These are phyloP conservation scores for Tetragnatha montana DNA, from an alignment of 2,888 invertebrate species.

Conservation along the genomic window DNA sequence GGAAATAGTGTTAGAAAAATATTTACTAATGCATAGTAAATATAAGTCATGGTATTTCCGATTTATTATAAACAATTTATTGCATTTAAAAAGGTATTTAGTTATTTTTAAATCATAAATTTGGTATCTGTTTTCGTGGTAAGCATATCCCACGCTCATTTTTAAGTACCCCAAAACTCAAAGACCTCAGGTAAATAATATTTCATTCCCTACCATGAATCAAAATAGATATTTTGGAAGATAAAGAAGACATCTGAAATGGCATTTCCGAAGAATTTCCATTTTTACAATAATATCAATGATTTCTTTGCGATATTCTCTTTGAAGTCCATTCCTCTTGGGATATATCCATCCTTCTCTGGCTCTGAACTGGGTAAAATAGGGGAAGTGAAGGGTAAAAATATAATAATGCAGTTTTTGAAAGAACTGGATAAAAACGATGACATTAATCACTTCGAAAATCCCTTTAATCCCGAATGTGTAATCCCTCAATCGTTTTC, in stretches of 20 bases:
- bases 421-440: background rate
- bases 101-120: too few species aligned
- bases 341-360: background rate
- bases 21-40: too few species aligned
- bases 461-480: too few species aligned
- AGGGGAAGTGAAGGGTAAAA: background rate
- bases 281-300: slow-evolving; percentile 44
- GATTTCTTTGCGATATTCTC: background rate
- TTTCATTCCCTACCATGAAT: background rate
- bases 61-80: too few species aligned
- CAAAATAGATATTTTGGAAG: slow-evolving; percentile 1
- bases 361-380: background rate
- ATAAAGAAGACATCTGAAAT: slow-evolving; percentile 5
- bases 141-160: too few species aligned
- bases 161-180: background rate
- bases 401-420: background rate
- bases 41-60: too few species aligned
- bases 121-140: too few species aligned
- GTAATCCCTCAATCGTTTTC: too few species aligned
- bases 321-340: background rate
- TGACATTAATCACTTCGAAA: background rate
- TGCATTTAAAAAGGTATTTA: too few species aligned
- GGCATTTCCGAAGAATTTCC: slow-evolving; percentile 24
- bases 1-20: too few species aligned
- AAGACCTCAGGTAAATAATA: background rate